Base-by-base conservation (phyloP, 2,113 vertebrate genomes). In the Spilogale gracilis region DNA sequence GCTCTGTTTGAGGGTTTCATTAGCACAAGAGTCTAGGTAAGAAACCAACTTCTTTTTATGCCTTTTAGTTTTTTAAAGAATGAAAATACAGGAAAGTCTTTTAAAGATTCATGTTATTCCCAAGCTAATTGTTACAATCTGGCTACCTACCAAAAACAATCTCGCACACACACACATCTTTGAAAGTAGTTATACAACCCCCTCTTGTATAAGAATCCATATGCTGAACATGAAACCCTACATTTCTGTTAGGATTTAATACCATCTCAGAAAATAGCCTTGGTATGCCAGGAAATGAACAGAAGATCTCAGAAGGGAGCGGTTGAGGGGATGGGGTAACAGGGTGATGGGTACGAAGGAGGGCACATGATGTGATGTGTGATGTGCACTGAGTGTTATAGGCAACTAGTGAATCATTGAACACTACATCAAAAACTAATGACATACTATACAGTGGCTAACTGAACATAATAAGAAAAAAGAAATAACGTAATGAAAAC, bases 171-270 rank as follows among this genome's bases (percentile, higher is more conserved):
- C 32, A 56, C 5, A 4, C 18, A 52, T 78, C 60, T 50, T 56
- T 58, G 52, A 91, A 95, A 91, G 25, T n/a, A 43, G 18, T 80
- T 91, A 76, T 16, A 45, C 23, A 94, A 89, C 21, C 32, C 82
- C 6, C 5, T 96, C 67, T 60, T 87, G n/a, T 14, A 38, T 9
- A 91, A 83, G 52, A 81, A 85, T 78, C 63, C 27, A 76, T 91
- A 88, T 71, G 43, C 11, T 95, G 25, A 38, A 87, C 9, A 76
- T 56, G 86, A 93, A 93, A 95, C 69, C 3, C 5, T 67, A 32
- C 38, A 69, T 52, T 89, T 94, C n/a, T 88, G 25, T 83, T 76
- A 91, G 91, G 27, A 71, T 91, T 96, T 76, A 94, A 74, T n/a
- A 25, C 6, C 48, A 48, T 73, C 56, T 52, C 21, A 69, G 13